phyloP scores from a whole-genome alignment of 2,113 vertebrate species.

The Piprites chloris region DNA sequence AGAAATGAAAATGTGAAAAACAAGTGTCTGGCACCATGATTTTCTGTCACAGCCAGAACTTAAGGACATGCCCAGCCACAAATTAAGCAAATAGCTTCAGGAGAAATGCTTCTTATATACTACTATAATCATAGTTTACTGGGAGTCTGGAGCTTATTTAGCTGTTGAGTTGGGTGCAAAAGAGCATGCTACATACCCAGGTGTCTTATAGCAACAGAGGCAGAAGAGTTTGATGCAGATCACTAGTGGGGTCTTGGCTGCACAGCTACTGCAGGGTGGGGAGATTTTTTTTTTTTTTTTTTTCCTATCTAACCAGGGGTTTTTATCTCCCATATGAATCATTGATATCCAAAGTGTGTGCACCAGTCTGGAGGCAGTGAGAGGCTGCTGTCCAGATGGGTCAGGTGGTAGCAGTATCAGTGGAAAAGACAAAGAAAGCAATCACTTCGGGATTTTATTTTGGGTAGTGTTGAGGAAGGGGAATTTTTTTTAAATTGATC shows the following conservation, averaged over 20 bases:
- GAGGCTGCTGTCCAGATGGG: background rate
- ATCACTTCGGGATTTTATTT: background rate
- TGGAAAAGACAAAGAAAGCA: background rate
- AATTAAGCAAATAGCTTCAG: background rate
- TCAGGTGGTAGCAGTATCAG: background rate
- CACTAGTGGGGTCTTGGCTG: background rate
- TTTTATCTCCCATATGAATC: background rate
- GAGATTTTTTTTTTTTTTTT: background rate
- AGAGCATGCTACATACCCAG: background rate
- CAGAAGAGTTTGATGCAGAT: background rate
- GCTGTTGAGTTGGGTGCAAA: background rate
- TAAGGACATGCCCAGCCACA: background rate
- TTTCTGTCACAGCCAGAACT: background rate
- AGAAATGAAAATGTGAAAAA: background rate
- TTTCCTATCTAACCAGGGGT: background rate
- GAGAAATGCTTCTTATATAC: background rate
- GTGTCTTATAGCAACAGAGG: background rate
- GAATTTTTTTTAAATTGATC: fast-evolving
- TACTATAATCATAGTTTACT: background rate
- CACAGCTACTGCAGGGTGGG: too few species aligned
- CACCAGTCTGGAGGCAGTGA: background rate
- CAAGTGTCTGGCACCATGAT: background rate
- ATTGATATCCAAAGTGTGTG: background rate
- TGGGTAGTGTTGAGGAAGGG: background rate
- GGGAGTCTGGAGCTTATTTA: background rate